Evolutionary conservation across 1,140 invertebrate species (phyloP), one percentile per base, ranked within the genome.

Genomic region (Eulimnadia texana): DNA sequence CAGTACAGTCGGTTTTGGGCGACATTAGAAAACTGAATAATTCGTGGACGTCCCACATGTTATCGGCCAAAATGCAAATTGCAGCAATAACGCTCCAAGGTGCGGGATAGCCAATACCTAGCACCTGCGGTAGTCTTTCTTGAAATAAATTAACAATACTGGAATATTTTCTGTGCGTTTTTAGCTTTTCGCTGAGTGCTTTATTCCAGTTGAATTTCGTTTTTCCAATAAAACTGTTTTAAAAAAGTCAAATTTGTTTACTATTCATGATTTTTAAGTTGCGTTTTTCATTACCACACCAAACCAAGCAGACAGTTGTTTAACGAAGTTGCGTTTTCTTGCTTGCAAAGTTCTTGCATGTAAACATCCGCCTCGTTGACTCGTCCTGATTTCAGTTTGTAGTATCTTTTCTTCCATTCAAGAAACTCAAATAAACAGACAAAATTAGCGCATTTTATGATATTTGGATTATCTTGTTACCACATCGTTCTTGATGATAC

Each of bases 221-320:
- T 27, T 1, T 1, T 16, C 1, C 22, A 49, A 52, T 54, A 9
- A 27, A 22, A 22, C 23, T 50, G 3, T 27, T 19, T 28, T 16
- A 60, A 60, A 6, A 60, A 10, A 25, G 23, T 16, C 11, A 58
- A 47, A 54, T 13, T 19, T 24, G 11, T 20, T 13, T 13, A 13
- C 10, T 11, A 19, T 20, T 11, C 0, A 13, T 54, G 22, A 53
- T 6, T 20, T 22, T 25, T 19, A 54, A 1, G 20, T 16, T 3
- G 25, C 52, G 2, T n/a, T n/a, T n/a, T n/a, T n/a, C n/a, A n/a
- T 33, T 60, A 60, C 58, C 22, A 20, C 3, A 51, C 50, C 25
- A 60, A 23, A n/a, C 58, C 49, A 22, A 2, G 0, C 19, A 60
- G 58, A 23, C 58, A 60, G 58, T 50, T 60, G 42, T 50, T 22